Percentiles rank a stretch among this genome's conserved stretches.
Evolutionary conservation across 2,797 vertebrate genomes (phyloP).

Genomic region (Cyprinodon diabolis): DNA sequence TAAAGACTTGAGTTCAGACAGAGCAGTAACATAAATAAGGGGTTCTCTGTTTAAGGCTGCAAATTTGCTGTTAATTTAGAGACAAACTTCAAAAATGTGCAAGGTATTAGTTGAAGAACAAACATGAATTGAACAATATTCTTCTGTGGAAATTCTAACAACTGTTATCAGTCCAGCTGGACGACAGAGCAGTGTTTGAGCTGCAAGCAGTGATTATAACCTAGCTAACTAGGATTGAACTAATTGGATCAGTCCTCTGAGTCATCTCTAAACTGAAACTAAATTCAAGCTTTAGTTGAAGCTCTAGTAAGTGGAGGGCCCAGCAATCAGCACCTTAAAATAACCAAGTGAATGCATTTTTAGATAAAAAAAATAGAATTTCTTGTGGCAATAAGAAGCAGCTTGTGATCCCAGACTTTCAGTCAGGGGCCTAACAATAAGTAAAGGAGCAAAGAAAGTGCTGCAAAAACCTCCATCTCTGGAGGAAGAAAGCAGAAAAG

Average conservation of each 20-base stretch:
- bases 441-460: background rate
- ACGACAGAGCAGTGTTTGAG: slow-evolving; percentile 24
- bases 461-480: slow-evolving; percentile 5
- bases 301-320: slow-evolving; percentile 45
- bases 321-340: slow-evolving; percentile 35
- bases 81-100: background rate
- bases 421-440: background rate
- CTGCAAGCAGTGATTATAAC: slow-evolving; percentile 38
- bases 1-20: slow-evolving; percentile 7
- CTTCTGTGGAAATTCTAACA: background rate
- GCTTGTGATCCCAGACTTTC: background rate
- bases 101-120: background rate
- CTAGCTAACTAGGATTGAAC: slow-evolving; percentile 39
- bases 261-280: slow-evolving; percentile 61
- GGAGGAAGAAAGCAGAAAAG: slow-evolving; percentile 5
- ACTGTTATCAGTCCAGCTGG: background rate
- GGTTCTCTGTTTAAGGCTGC: background rate
- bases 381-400: background rate
- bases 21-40: background rate
- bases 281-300: slow-evolving; percentile 55
- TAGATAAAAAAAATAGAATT: background rate
- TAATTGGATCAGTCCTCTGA: slow-evolving; percentile 69
- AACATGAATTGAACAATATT: background rate
- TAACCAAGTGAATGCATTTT: slow-evolving; percentile 15
- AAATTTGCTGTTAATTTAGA: background rate